Evolutionary conservation across 2,113 vertebrate species (phyloP).

Genomic region (Talpa occidentalis): DNA sequence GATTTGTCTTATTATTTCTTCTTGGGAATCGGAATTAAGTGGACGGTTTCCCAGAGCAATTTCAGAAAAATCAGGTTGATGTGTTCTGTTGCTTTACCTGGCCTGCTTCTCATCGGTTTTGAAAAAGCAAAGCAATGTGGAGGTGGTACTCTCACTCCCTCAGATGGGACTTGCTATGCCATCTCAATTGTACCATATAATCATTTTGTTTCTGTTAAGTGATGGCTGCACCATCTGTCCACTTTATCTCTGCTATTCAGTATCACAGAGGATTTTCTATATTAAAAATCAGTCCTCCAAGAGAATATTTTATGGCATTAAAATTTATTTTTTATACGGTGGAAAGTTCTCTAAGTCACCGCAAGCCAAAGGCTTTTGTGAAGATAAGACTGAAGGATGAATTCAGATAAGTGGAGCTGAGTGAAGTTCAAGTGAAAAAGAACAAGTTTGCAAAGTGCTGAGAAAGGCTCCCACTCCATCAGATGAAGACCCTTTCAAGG

Average conservation of each 20-base stretch:
- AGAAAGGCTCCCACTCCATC: background rate
- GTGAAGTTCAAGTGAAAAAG: background rate
- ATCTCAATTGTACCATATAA: background rate
- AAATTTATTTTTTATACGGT: background rate
- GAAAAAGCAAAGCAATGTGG: background rate
- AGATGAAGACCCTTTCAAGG: background rate
- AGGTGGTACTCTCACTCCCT: background rate
- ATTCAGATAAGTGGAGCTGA: background rate
- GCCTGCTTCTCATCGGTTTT: background rate
- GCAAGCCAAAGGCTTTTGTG: slow-evolving; percentile 2
- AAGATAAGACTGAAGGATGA: background rate
- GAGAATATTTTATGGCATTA: slow-evolving; percentile 40
- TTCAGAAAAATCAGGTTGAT: background rate
- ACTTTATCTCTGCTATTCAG: slow-evolving; percentile 17
- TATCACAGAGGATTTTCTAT: background rate
- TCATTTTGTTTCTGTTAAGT: background rate
- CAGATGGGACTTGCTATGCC: background rate
- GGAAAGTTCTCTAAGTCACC: background rate
- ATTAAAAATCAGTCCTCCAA: background rate
- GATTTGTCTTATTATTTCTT: background rate
- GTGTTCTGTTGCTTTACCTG: accelerated
- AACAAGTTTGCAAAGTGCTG: background rate
- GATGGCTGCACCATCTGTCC: background rate
- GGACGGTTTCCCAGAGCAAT: background rate
- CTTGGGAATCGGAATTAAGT: background rate